phyloP scores from a whole-genome alignment of 1,140 invertebrate species.

The Neodiprion lecontei region DNA sequence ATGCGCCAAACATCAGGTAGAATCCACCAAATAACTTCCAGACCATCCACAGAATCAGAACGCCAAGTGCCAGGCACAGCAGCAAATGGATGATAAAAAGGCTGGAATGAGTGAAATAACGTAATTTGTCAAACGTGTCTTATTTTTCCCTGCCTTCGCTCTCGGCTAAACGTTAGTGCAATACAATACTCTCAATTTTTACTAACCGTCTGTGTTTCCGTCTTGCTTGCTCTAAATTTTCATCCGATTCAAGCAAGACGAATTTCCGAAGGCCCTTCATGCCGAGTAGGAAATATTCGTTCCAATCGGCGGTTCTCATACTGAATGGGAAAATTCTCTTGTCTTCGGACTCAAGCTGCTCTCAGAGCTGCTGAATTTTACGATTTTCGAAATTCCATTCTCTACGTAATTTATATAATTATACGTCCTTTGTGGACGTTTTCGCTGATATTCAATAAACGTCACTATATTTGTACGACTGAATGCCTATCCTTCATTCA shows the following conservation, averaged over 20 bases:
- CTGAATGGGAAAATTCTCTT: slow-evolving; percentile 30
- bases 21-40: not conserved
- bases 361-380: slow-evolving; percentile 7
- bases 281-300: not conserved
- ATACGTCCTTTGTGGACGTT: no score
- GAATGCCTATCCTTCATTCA: no score
- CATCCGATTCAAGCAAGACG: not conserved
- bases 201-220: not conserved
- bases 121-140: not conserved
- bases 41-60: not conserved
- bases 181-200: not conserved
- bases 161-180: not conserved
- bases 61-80: not conserved
- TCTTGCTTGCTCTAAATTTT: not conserved
- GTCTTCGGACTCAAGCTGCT: slow-evolving; percentile 25
- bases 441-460: no score
- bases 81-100: not conserved
- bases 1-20: not conserved
- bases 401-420: no score
- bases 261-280: not conserved
- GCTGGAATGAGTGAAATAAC: not conserved
- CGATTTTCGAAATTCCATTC: slow-evolving; percentile 28
- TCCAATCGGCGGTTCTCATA: not conserved
- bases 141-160: not conserved
- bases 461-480: no score